These are phyloP conservation scores for Champsocephalus esox DNA, from an alignment of 2,797 vertebrate species.

Conservation along the genomic window DNA sequence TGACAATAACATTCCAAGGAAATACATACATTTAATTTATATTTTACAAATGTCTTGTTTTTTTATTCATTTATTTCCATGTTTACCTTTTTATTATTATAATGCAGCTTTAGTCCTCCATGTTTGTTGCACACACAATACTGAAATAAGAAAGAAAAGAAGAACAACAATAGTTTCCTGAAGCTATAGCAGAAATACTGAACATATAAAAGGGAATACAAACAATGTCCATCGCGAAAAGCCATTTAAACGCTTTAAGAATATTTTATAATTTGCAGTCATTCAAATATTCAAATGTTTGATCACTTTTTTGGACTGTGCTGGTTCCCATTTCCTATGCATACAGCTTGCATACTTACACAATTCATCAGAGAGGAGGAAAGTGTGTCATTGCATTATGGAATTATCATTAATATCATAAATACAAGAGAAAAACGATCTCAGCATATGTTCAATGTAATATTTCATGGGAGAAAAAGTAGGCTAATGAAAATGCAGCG, in stretches of 20 bases:
- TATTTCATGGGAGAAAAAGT: slow-evolving; percentile 10
- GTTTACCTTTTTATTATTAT: no score
- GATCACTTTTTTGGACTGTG: neutral
- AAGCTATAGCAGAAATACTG: neutral
- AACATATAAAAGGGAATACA: slow-evolving; percentile 20
- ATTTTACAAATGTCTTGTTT: no score
- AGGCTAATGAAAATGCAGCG: slow-evolving; percentile 9
- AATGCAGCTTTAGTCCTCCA: no score
- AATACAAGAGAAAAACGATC: slow-evolving; percentile 16
- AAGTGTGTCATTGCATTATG: slow-evolving; percentile 41
- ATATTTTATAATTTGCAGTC: no score
- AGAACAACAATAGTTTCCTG: neutral
- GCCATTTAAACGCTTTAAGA: no score
- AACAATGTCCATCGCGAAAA: slow-evolving; percentile 16
- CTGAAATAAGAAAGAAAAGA: neutral
- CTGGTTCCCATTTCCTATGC: neutral
- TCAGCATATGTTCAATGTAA: neutral
- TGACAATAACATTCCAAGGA: no score
- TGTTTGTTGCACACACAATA: neutral
- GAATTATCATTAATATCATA: slow-evolving; percentile 25
- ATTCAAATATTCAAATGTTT: neutral
- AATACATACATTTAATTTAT: no score
- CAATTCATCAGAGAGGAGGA: slow-evolving; percentile 15
- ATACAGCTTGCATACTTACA: slow-evolving; percentile 18
- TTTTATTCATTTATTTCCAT: no score